Evolutionary conservation across 2,888 invertebrate genomes (phyloP), one percentile per base, ranked within the genome.

Genomic region (Ischnura elegans): DNA sequence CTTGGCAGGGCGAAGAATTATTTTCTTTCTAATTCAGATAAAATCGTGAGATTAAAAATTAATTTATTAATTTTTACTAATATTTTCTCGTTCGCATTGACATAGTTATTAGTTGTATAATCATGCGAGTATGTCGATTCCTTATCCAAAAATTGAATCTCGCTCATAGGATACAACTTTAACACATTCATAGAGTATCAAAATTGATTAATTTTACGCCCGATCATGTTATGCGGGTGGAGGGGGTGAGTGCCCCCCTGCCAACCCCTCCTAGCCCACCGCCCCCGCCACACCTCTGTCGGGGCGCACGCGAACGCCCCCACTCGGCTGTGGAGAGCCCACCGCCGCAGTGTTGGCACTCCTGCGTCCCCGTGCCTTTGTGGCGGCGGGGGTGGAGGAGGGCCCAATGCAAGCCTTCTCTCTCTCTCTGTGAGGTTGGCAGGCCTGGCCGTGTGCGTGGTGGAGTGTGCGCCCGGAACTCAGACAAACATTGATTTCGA

Each of bases 401-500:
- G 61, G 61, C 61, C 19, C 36, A n/a, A n/a, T 36, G 61, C 0
- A 4, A 29, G 61, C 51, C 8, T 29, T 66, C 66, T 66, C 66
- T 36, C 29, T 36, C n/a, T 76, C 76, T 3, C 43, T 61, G 90
- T 90, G 25, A 90, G 90, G 90, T 90, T 90, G 90, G 90, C 66
- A n/a, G 42, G 43, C 61, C 25, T 66, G 66, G 61, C 76, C 76
- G 90, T 61, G 61, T 90, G 90, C 90, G 90, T 90, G 90, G 90
- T 66, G 90, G 90, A 90, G 90, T 90, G 90, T 90, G 90, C 90
- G 90, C 90, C 90, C 55, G 90, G 61, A 90, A 61, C 90, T 90
- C 90, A 90, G 90, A 90, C 90, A 90, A 90, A 90, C 90, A 90
- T 90, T 90, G 90, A 90, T 90, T 90, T 90, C 90, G 66, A 76